phyloP scores from a whole-genome alignment of 2,888 invertebrate species.

The Pollenia amentaria region DNA sequence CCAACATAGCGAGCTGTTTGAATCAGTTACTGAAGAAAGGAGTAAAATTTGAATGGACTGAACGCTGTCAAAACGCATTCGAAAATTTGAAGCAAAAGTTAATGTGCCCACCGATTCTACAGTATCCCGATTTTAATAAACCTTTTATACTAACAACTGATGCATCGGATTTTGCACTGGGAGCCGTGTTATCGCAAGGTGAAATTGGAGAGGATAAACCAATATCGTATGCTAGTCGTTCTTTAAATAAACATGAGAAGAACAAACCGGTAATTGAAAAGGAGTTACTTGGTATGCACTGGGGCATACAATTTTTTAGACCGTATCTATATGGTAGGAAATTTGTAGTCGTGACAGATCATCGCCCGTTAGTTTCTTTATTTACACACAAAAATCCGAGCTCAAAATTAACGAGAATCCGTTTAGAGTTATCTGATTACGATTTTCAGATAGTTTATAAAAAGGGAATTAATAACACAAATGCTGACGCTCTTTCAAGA shows the following conservation, averaged over 20 bases:
- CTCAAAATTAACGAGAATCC: neutral
- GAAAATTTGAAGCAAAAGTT: neutral
- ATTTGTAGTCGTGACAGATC: neutral
- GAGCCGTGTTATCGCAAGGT: too few species aligned
- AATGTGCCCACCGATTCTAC: too few species aligned
- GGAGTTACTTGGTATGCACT: neutral
- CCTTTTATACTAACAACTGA: too few species aligned
- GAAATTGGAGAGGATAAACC: neutral
- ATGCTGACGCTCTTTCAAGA: too few species aligned
- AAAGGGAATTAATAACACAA: too few species aligned
- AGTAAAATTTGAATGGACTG: constrained; percentile 17
- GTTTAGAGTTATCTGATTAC: constrained; percentile 3
- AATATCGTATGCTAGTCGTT: constrained; percentile 12
- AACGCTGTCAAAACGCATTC: constrained; percentile 17
- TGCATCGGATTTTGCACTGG: too few species aligned
- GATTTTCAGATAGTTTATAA: too few species aligned
- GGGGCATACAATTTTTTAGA: neutral
- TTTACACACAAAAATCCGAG: too few species aligned
- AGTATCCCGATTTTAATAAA: too few species aligned
- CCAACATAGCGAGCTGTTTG: neutral
- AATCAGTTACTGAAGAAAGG: constrained; percentile 4
- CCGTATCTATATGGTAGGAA: neutral
- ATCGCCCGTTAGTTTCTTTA: too few species aligned
- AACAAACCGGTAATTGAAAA: neutral
- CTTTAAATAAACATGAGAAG: neutral